Percentiles rank a stretch among this genome's conserved stretches.
Evolutionary conservation across 2,888 invertebrate genomes (phyloP).

Genomic region (Drosophila putrida): DNA sequence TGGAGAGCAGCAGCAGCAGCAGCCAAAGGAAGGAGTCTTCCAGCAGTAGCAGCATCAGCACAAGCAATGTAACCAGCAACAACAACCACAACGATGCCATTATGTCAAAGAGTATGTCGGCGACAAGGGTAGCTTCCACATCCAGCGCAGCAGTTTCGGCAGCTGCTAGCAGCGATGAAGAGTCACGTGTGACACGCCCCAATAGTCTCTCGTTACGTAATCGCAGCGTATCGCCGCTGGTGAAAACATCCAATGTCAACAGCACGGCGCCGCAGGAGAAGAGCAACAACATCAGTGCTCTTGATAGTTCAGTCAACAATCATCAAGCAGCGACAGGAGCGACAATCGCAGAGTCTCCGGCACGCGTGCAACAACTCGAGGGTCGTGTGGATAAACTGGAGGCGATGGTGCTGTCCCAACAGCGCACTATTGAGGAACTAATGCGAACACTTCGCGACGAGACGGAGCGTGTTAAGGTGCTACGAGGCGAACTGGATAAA

Average conservation of each 20-base stretch:
- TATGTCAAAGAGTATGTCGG: conserved; percentile 66
- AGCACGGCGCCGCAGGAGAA: conserved; percentile 38
- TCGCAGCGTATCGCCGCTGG: conserved; percentile 83
- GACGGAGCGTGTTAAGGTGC: conserved; percentile 88
- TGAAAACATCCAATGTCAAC: conserved; percentile 55
- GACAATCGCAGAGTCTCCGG: conserved; percentile 32
- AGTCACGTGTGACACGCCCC: conserved; percentile 78
- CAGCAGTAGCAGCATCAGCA: conserved; percentile 49
- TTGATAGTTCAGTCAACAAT: conserved; percentile 53
- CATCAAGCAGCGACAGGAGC: conserved; percentile 39
- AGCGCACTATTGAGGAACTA: conserved; percentile 89
- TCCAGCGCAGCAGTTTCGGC: conserved; percentile 15
- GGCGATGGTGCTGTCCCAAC: conserved; percentile 83
- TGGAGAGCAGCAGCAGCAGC: conserved; percentile 72
- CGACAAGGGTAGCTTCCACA: conserved; percentile 47
- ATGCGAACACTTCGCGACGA: conserved; percentile 88
- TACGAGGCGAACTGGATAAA: conserved; percentile 90
- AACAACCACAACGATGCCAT: conserved; percentile 63
- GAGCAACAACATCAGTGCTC: conserved; percentile 33
- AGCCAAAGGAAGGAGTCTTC: conserved; percentile 61
- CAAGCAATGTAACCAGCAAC: conserved; percentile 46
- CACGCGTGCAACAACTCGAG: conserved; percentile 82
- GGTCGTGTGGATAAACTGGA: conserved; percentile 84
- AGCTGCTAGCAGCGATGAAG: conserved; percentile 71
- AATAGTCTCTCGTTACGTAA: conserved; percentile 83